Evolutionary conservation across 2,888 invertebrate species (phyloP).

Genomic region (Venusia cambrica): DNA sequence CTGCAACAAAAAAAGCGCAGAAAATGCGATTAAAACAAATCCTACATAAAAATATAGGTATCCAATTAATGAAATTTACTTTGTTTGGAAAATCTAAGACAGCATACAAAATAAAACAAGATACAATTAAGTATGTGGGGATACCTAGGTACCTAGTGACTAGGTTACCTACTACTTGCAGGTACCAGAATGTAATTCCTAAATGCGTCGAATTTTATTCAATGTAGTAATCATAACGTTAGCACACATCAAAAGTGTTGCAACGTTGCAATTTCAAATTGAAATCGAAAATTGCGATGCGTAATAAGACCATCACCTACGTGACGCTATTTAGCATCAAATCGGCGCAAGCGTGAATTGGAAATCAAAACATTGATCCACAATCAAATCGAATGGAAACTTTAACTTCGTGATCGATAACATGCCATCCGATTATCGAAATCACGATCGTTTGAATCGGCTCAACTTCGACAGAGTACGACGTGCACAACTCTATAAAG

Average conservation of each 20-base stretch:
- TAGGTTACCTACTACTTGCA: too few relatives aligned
- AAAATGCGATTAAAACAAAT: too few relatives aligned
- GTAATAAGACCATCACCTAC: slow-evolving; percentile 59
- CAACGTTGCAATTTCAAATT: slow-evolving; percentile 52
- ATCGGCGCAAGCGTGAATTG: slow-evolving; percentile 78
- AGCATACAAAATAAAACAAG: too few relatives aligned
- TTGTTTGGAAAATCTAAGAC: too few relatives aligned
- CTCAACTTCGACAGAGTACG: slow-evolving; percentile 31
- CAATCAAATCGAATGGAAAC: slow-evolving; percentile 76
- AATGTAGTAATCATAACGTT: slow-evolving; percentile 14
- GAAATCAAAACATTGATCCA: slow-evolving; percentile 78
- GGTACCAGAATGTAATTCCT: too few relatives aligned
- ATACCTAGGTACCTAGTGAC: too few relatives aligned
- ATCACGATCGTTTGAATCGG: slow-evolving; percentile 69
- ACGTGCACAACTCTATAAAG: slow-evolving; percentile 34
- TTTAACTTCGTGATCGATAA: slow-evolving; percentile 76
- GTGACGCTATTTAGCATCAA: slow-evolving; percentile 78
- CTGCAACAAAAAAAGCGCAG: too few relatives aligned
- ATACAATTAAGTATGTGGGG: too few relatives aligned
- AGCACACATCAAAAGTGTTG: slow-evolving; percentile 35
- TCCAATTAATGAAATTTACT: too few relatives aligned
- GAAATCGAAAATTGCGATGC: slow-evolving; percentile 66
- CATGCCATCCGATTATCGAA: slow-evolving; percentile 73
- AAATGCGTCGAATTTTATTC: not conserved
- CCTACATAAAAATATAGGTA: too few relatives aligned